Conservation (phyloP, 2,888 invertebrate genomes). For the Odontocolon sp. region DNA sequence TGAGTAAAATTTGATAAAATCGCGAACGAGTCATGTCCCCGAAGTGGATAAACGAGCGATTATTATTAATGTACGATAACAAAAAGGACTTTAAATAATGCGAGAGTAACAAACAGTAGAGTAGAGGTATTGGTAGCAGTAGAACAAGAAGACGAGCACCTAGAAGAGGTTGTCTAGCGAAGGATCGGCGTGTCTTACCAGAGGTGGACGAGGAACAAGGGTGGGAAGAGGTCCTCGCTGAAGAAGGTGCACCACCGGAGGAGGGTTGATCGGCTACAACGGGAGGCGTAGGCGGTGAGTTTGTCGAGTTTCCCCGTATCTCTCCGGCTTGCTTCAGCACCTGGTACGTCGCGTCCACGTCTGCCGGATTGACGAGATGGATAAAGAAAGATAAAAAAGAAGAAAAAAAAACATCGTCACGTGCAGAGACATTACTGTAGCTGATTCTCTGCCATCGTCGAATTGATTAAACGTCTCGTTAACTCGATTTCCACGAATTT, state of each 20-base stretch:
- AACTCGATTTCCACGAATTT: background rate
- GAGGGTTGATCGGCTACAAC: slow-evolving; percentile 76
- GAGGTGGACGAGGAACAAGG: slow-evolving; percentile 81
- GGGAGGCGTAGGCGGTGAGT: slow-evolving; percentile 80
- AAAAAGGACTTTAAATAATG: slow-evolving; percentile 23
- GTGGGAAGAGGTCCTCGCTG: slow-evolving; percentile 79
- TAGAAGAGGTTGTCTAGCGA: slow-evolving; percentile 33
- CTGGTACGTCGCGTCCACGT: slow-evolving; percentile 96
- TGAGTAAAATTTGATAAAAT: background rate
- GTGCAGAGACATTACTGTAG: slow-evolving; percentile 3
- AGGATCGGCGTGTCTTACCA: slow-evolving; percentile 77
- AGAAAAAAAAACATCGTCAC: slow-evolving; percentile 8
- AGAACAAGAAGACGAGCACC: slow-evolving; percentile 36
- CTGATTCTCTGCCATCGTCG: background rate
- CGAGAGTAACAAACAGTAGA: background rate
- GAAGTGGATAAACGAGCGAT: background rate
- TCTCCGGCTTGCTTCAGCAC: slow-evolving; percentile 97
- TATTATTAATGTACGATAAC: slow-evolving; percentile 23
- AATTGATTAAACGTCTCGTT: background rate
- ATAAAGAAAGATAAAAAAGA: slow-evolving; percentile 20
- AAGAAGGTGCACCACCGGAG: slow-evolving; percentile 76
- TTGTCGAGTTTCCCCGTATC: slow-evolving; percentile 83
- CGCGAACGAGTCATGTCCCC: slow-evolving; percentile 63
- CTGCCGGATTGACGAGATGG: slow-evolving; percentile 75
- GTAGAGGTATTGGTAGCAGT: slow-evolving; percentile 52